These are phyloP conservation scores for Parnassius apollo DNA, from an alignment of 2,888 invertebrate genomes.

Conservation along the genomic window DNA sequence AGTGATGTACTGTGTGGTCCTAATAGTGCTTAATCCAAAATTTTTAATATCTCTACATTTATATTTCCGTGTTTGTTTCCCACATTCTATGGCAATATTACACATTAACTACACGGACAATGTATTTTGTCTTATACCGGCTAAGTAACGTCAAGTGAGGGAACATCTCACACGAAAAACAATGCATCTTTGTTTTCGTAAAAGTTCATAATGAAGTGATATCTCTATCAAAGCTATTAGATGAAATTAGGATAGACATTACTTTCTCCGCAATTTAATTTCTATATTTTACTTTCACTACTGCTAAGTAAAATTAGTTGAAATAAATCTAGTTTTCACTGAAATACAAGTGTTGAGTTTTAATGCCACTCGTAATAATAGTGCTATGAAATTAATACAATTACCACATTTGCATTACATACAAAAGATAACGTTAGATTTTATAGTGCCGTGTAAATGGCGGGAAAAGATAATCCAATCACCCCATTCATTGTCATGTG, in stretches of 20 bases:
- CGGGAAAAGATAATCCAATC: too few relatives aligned
- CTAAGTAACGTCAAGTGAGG: constrained; percentile 14
- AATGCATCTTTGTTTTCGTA: constrained; percentile 30
- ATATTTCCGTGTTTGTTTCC: constrained; percentile 5
- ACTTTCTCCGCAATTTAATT: constrained; percentile 17
- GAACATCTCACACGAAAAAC: constrained; percentile 28
- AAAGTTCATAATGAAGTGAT: constrained; percentile 28
- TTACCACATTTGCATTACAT: not conserved
- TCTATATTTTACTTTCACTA: constrained; percentile 21
- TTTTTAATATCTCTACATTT: not conserved
- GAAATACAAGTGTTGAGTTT: too few relatives aligned
- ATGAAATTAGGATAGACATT: constrained; percentile 15
- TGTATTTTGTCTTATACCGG: constrained; percentile 20
- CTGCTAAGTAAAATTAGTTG: constrained; percentile 11
- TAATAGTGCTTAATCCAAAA: not conserved
- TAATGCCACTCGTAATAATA: too few relatives aligned
- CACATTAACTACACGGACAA: constrained; percentile 5
- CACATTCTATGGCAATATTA: constrained; percentile 3
- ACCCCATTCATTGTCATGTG: too few relatives aligned
- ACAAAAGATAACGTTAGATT: constrained; percentile 6
- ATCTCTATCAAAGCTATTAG: constrained; percentile 23
- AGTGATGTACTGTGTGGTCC: too few relatives aligned
- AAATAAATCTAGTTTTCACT: not conserved
- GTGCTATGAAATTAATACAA: too few relatives aligned
- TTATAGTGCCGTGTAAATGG: not conserved